Base-by-base conservation (phyloP, 35 echinoderm and acorn worm species). In the Holothuria glaberrima region DNA sequence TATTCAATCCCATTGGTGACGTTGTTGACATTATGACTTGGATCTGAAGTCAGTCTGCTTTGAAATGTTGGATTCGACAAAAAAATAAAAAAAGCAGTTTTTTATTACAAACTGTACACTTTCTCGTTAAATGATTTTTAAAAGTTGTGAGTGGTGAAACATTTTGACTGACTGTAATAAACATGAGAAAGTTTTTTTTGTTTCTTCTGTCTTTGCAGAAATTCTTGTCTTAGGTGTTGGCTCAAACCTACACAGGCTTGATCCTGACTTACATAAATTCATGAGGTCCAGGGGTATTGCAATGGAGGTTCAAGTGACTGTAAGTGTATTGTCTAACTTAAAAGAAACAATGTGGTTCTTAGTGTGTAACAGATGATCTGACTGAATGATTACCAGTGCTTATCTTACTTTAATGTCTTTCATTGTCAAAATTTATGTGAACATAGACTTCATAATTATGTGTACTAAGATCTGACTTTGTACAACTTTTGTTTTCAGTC, bases 261-360 rank as follows among this genome's bases (percentile, higher is more conserved):
- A 92, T 69, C 93, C 97, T 76, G 93, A 90, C 28, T 35, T 95
- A 25, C 93, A 95, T 57, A 93, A 93, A 81, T 99, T 99, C 68
- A 92, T 99, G 90, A 99, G 97, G 58, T 81, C 76, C 71, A 99
- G 95, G 61, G 91, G 90, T 33, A 99, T 99, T 33, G 97, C 97
- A 31, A 45, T 99, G 31, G 97, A 99, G 89, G 93, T 99, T 18
- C 93, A 99, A 78, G 89, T 84, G 36, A 99, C 97, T 19, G 97
- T 99, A 77, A 94, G 96, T 17, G 16, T 80, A 86, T 85, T 28
- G 10, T 34, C 28, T 41, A 59, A 56, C 38, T 63, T 12, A 78
- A 17, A 19, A 12, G 31, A 19, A 54, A 25, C 31, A 30, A 80
- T 80, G 36, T 46, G 0, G 7, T 80, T n/a, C n/a, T n/a, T n/a